A percentile compares a stretch with the other conserved stretches of the same genome.
Evolutionary conservation across 2,888 invertebrate species (phyloP).

Genomic region (Limnephilus auricula): DNA sequence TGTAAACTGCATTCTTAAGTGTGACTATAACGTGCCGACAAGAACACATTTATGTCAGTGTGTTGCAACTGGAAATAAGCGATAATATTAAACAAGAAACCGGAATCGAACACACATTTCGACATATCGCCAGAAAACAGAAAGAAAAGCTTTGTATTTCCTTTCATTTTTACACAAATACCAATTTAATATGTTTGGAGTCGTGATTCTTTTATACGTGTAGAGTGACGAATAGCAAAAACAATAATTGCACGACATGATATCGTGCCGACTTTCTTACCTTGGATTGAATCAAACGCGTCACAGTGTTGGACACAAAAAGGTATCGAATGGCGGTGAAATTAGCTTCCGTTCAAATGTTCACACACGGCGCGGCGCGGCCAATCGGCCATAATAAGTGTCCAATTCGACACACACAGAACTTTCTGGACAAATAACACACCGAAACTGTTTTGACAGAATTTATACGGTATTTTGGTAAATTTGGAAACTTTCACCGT

Average conservation of each 20-base stretch:
- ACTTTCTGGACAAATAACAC: constrained; percentile 57
- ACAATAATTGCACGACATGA: constrained; percentile 56
- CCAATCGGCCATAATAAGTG: constrained; percentile 51
- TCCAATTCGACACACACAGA: constrained; percentile 54
- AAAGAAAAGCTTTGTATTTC: constrained; percentile 21
- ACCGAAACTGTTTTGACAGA: constrained; percentile 53
- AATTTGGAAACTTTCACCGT: constrained; percentile 56
- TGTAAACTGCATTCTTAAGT: constrained; percentile 11
- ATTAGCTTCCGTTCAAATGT: constrained; percentile 49
- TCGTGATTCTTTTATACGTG: constrained; percentile 47
- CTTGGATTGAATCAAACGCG: constrained; percentile 47
- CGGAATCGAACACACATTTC: constrained; percentile 36
- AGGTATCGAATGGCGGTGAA: constrained; percentile 40
- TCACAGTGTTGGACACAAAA: constrained; percentile 36
- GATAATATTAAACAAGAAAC: constrained; percentile 11
- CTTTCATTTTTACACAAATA: constrained; percentile 47
- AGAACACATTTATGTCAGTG: background rate
- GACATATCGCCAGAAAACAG: constrained; percentile 12
- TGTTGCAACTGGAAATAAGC: background rate
- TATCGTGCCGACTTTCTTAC: constrained; percentile 55
- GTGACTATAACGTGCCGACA: background rate
- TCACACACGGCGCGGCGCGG: constrained; percentile 51
- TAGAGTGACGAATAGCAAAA: constrained; percentile 41
- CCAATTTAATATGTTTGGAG: constrained; percentile 15
- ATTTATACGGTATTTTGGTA: constrained; percentile 58